Conservation (phyloP, 1,140 invertebrate genomes). For the Leptestheria dahalacensis region DNA sequence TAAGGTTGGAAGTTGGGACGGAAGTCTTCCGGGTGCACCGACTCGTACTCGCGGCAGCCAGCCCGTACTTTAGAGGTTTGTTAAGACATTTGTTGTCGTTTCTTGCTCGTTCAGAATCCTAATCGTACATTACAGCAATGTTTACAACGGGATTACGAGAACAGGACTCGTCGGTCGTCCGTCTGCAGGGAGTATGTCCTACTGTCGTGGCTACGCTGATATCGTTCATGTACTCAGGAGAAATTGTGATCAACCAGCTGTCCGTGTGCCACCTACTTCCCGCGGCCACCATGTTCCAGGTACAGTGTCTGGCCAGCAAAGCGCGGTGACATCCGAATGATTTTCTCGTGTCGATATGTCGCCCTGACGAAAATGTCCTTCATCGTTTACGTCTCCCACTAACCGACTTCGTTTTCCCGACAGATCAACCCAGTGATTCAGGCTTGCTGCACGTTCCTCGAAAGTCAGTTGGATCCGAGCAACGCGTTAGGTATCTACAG, state of each 20-base stretch:
- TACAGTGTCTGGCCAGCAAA: too few species aligned
- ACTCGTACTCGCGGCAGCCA: slow-evolving; percentile 77
- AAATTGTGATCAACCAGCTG: slow-evolving; percentile 71
- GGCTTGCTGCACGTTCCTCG: slow-evolving; percentile 76
- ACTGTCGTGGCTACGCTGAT: slow-evolving; percentile 68
- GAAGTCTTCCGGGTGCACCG: slow-evolving; percentile 79
- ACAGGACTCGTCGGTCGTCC: slow-evolving; percentile 66
- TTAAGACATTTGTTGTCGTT: background rate
- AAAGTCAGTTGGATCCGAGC: slow-evolving; percentile 76
- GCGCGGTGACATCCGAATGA: too few species aligned
- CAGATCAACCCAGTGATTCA: slow-evolving; percentile 75
- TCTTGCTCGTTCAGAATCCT: background rate
- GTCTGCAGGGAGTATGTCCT: slow-evolving; percentile 71
- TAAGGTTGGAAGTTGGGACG: slow-evolving; percentile 64
- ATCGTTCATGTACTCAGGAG: slow-evolving; percentile 80
- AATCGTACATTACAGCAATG: too few species aligned
- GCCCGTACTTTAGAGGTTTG: slow-evolving; percentile 85
- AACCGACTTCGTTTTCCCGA: too few species aligned
- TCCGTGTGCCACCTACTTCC: slow-evolving; percentile 78
- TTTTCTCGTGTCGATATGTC: too few species aligned
- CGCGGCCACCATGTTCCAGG: slow-evolving; percentile 86
- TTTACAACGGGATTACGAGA: slow-evolving; percentile 76
- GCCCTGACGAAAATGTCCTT: background rate
- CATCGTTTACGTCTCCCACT: background rate
- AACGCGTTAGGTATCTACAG: slow-evolving; percentile 85